Base-by-base conservation (phyloP, 2,113 vertebrate species). In the Prunella himalayana region DNA sequence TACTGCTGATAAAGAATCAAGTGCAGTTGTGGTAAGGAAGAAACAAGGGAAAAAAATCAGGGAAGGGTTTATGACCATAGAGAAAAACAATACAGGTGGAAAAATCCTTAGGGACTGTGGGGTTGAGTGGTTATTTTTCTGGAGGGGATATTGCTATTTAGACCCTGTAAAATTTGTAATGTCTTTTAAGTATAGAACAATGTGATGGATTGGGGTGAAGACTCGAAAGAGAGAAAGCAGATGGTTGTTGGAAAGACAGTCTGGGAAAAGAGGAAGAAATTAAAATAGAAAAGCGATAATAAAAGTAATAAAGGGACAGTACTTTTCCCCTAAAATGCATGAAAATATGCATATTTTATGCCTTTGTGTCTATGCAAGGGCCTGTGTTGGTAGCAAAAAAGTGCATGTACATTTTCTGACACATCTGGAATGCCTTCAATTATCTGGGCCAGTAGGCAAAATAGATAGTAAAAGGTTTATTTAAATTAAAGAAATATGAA, bases 331-430 rank as follows among this genome's bases (percentile, higher is more conserved):
- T 63, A 83, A 94, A 94, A 97, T 80, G 42, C 59, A 93, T 88
- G 39, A 82, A 90, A 94, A 82, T 73, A 88, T 91, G 56, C 69
- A 75, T 96, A 92, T 96, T 95, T 94, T 69, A 89, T 95, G 65
- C 35, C 31, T 86, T 53, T 68, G 18, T 75, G 22, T 80, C 19
- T 63, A 54, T 64, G 64, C n/a, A 78, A 82, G 50, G 16, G 11
- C 42, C 45, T 72, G 30, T 50, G 22, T 59, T 56, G 21, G 11
- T 17, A 87, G 61, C 27, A 61, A 73, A 10, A 72, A 73, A 76
- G 23, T 11, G 27, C 2, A 1, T 33, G 3, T 73, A 86, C 42
- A 7, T 78, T 82, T 92, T 90, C 39, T 49, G 79, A 66, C 22
- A 28, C 47, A 64, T 77, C 37, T 81, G 78, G 25, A 89, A 79